Base-by-base conservation (phyloP, 2,113 vertebrate genomes). In the Thermophis baileyi region DNA sequence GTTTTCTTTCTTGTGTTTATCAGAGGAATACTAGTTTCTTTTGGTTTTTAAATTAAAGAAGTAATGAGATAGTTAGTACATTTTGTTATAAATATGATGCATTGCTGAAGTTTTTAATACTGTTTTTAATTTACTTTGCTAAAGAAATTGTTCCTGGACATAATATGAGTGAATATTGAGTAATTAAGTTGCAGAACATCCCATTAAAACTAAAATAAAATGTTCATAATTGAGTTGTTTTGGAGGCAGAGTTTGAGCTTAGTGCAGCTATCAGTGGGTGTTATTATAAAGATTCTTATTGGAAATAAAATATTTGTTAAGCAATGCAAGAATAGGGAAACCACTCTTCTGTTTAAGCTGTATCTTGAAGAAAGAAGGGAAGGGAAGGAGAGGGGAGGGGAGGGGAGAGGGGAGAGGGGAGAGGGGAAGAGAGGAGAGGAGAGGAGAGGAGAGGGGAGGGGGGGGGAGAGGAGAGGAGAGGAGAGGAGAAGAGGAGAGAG, bases 381-480 rank as follows among this genome's bases (percentile, higher is more conserved):
- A 27, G 57, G 22, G 0, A 1, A 27, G 8, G 7, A 24, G 20
- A 1, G 54, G 22, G 0, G 7, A 3, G 55, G 2, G 24, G 8
- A 25, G 24, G 2, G 55, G 2, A 57, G 7, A 22, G 4, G 22
- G 8, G 54, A 57, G 60, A 63, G 27, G 27, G 30, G 30, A n/a
- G 55, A 57, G 55, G 24, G 6, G 20, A 6, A 2, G 22, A 27
- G 7, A 27, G 8, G 25, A 10, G 55, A 8, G 6, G 7, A 9
- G 7, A 25, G 55, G 22, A 0, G 2, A 57, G 6, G 22, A 22
- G 3, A 1, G 53, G 16, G 1, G 1, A 2, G 54, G 6, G 54
- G 8, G 8, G 22, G 6, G 54, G 2, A 24, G 22, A 55, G n/a
- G n/a, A n/a, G 54, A 7, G 1, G 20, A 24, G 51, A 4, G 4